phyloP scores from a whole-genome alignment of 2,888 invertebrate genomes.

The Diarsia rubi region DNA sequence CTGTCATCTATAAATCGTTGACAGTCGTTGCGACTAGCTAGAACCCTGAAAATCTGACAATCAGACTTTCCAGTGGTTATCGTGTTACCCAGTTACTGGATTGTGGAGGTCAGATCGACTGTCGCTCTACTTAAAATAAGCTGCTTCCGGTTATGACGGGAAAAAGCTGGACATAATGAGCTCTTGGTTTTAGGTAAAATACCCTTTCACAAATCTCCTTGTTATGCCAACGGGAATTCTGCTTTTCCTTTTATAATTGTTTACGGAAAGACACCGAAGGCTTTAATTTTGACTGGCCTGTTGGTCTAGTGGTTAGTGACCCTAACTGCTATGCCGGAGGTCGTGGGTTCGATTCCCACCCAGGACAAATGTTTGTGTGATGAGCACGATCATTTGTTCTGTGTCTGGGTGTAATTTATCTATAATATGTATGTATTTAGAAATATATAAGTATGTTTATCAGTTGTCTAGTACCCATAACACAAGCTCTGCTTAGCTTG shows the following conservation, averaged over 20 bases:
- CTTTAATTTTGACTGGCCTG: slow-evolving; percentile 48
- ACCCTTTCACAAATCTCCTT: neutral
- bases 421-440: too few species aligned
- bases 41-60: neutral
- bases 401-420: too few species aligned
- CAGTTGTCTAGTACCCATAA: too few species aligned
- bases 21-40: neutral
- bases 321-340: too few species aligned
- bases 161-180: neutral
- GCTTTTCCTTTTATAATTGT: slow-evolving; percentile 47
- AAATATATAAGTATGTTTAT: too few species aligned
- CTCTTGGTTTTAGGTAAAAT: neutral
- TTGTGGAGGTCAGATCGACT: neutral
- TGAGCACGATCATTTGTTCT: too few species aligned
- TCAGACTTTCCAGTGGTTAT: neutral
- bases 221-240: slow-evolving; percentile 18
- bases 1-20: neutral
- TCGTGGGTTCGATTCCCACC: too few species aligned
- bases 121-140: neutral
- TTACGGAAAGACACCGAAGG: slow-evolving; percentile 62
- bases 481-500: too few species aligned
- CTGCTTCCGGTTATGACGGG: neutral
- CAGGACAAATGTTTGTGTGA: too few species aligned
- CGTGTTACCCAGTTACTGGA: neutral
- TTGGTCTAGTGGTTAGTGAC: too few species aligned